Base-by-base conservation (phyloP, 2,888 invertebrate species). In the Lathronympha strigana region DNA sequence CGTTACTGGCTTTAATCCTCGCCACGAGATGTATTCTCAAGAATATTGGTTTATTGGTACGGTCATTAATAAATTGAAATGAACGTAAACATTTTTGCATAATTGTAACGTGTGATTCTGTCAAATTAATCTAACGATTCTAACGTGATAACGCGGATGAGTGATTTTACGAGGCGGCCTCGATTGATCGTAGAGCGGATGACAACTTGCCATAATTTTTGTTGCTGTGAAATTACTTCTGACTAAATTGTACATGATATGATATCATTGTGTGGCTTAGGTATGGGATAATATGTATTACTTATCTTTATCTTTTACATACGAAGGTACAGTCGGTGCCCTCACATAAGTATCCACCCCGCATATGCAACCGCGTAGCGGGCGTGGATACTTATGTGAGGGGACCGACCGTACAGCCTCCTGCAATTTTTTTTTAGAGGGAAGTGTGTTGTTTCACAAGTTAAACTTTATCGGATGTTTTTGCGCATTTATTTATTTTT, bases 1-100 rank as follows among this genome's bases (percentile, higher is more conserved):
- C 70, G 70, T 71, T 68, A 68, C 47, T 36, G 57, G 23, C 45
- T 15, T 53, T 61, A 61, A 68, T 67, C 67, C 53, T 68, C 68
- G 28, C 47, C 40, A 45, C 45, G 57, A 57, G 38, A 55, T 13
- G 61, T 49, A 63, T 67, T 69, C 63, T 43, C 53, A 43, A 55
- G 43, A 54, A 67, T 63, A 54, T 53, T 40, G 58, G 31, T 54
- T 61, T 61, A 66, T 54, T 58, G 60, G 49, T 61, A 66, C 40
- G 54, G 38, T 49, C 38, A 5, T 47, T 23, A 49, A 61, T 66
- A 66, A 66, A 66, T 66, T 47, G 36, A 28, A 54, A 61, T 61
- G 45, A 66, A 66, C 47, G 13, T 64, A 45, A 47, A 57, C 43
- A 21, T 60, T 61, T 66, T 61, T 61, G 47, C 61, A 66, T 66